phyloP scores from a whole-genome alignment of 2,113 vertebrate genomes.

The Vidua macroura region DNA sequence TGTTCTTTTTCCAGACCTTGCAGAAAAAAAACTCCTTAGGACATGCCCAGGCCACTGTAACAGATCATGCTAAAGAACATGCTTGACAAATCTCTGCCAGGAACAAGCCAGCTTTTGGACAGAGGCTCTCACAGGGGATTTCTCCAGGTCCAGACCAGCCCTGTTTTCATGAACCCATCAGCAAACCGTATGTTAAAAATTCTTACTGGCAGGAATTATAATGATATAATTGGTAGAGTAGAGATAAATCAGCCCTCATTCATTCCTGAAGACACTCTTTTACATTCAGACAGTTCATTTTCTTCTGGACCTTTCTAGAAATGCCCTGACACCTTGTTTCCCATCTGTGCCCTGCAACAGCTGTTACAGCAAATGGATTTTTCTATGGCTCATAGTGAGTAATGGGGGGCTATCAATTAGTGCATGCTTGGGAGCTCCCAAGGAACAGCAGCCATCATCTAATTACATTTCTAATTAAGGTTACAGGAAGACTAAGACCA shows the following conservation, averaged over 20 bases:
- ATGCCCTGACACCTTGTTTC: neutral
- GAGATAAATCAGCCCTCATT: constrained; percentile 8
- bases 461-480: constrained; percentile 60
- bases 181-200: constrained; percentile 41
- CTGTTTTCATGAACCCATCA: constrained; percentile 34
- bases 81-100: neutral
- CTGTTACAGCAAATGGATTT: constrained; percentile 53
- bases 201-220: neutral
- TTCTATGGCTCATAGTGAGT: neutral
- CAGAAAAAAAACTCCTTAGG: neutral
- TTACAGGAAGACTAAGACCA: neutral
- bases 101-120: neutral
- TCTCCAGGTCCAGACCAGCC: neutral
- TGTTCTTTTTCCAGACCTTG: neutral
- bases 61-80: neutral
- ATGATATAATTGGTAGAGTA: neutral
- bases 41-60: neutral
- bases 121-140: neutral
- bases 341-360: constrained; percentile 7
- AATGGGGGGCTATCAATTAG: constrained; percentile 48
- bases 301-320: constrained; percentile 52
- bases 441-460: constrained; percentile 27
- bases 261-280: constrained; percentile 6
- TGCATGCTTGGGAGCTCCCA: constrained; percentile 43
- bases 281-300: constrained; percentile 5